Evolutionary conservation across 2,888 invertebrate genomes (phyloP), one percentile per base, ranked within the genome.

Genomic region (Rotaria socialis): DNA sequence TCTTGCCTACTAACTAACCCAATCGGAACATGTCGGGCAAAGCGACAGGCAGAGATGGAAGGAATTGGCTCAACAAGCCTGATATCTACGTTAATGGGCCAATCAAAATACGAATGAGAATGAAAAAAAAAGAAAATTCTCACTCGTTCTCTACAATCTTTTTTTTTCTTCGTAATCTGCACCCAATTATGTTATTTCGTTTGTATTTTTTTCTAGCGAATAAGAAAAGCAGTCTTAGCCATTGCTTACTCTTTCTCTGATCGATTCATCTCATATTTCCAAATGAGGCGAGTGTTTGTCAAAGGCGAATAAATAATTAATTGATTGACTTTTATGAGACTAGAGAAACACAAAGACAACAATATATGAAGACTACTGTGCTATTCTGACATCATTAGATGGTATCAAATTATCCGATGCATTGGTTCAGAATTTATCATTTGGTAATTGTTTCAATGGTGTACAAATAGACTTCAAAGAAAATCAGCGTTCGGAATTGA

Each of bases 61-160:
- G n/a, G 47, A 80, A 80, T 80, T 80, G 80, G 80, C 80, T 80
- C 43, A 80, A 80, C 80, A 80, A 80, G 80, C 80, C 80, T 80
- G 43, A 80, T 80, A 80, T 80, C n/a, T 80, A 16, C 67, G 5
- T 35, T 24, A 80, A 80, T 80, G 80, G n/a, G 80, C 80, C 80
- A 80, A 80, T 80, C 80, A 47, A 22, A 80, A 47, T n/a, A 47
- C 43, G 47, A 47, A 47, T 47, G 80, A 80, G 47, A 80, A 67
- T 8, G 8, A 10, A 22, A 55, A 55, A 55, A 22, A 55, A 19
- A 22, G 55, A 55, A 22, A 55, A 55, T 55, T 67, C 27, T 67
- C 35, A 5, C 3, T n/a, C 11, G 3, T 60, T 60, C 58, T 60
- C 56, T 56, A 56, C 24, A 60, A 7, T n/a, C n/a, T 60, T 22